phyloP scores from a whole-genome alignment of 1,140 invertebrate genomes.

The Pectinophora gossypiella region DNA sequence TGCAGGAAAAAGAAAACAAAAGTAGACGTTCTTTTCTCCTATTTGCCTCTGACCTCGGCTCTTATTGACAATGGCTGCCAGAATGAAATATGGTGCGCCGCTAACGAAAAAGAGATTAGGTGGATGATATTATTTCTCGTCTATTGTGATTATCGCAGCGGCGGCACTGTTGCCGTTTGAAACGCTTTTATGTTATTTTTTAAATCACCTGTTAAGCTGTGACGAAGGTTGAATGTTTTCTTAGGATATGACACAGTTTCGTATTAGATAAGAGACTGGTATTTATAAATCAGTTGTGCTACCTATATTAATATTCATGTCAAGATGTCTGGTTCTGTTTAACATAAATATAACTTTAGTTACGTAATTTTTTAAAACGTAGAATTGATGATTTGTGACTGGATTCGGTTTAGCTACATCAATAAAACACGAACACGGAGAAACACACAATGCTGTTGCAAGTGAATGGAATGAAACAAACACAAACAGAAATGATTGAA shows the following conservation, averaged over 20 bases:
- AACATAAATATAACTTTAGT: no score
- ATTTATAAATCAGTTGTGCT: no score
- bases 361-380: no score
- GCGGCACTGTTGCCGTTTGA: conserved; percentile 22
- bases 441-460: no score
- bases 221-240: conserved; percentile 53
- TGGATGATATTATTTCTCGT: conserved; percentile 61
- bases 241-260: conserved; percentile 38
- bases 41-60: conserved; percentile 67
- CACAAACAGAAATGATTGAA: no score
- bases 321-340: no score
- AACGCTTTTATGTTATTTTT: conserved; percentile 43
- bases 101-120: conserved; percentile 69
- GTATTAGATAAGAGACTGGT: no score
- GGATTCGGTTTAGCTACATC: no score
- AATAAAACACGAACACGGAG: no score
- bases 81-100: conserved; percentile 68
- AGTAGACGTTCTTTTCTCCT: conserved; percentile 57
- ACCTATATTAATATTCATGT: no score
- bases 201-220: conserved; percentile 47
- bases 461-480: no score
- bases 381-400: no score
- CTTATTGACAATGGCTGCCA: conserved; percentile 70
- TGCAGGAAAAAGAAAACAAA: conserved; percentile 62
- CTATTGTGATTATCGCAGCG: conserved; percentile 43